Evolutionary conservation across 2,797 vertebrate genomes (phyloP), one percentile per base, ranked within the genome.

Genomic region (Amblyraja radiata): DNA sequence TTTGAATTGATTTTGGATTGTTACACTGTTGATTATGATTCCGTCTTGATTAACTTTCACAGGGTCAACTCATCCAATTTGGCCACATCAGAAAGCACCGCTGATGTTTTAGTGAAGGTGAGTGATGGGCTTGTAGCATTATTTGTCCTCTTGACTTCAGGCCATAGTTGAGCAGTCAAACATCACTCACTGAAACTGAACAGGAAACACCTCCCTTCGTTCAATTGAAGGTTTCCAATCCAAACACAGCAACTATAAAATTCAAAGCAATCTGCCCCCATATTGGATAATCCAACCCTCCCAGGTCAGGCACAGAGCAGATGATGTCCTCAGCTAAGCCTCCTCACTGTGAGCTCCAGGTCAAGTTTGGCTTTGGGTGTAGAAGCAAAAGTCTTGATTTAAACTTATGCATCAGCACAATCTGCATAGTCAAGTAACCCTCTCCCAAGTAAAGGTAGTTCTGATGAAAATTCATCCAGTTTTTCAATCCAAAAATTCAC

Each of bases 1-100:
- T 32, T 21, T 88, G 84, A 32, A 21, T 32, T 32, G 84, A 88
- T 88, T 65, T 16, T 88, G 84, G 84, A 88, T 65, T 88, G 36
- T 88, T 9, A 28, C 61, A 7, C 84, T 86, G 28, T 6, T 18
- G n/a, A 6, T 88, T 32, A 16, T 16, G 61, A 88, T 68, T 18
- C 61, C 32, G 0, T 11, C 61, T 9, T 2, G n/a, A 5, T 71
- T 73, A 6, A 73, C 21, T 23, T 4, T 5, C 14, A 21, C 18
- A 73, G 71, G 18, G 71, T 21, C 71, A 73, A 73, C 18, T 21
- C 18, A 73, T 73, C 0, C 71, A 73, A 65, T 21, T 88, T 88
- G 63, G 6, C 84, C 84, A 36, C 14, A 8, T 65, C n/a, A 36
- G n/a, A 68, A 36, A 18, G 84, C 28, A 65, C 13, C 7, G n/a